Evolutionary conservation across 2,797 vertebrate species (phyloP).

Genomic region (Vespertilio murinus): DNA sequence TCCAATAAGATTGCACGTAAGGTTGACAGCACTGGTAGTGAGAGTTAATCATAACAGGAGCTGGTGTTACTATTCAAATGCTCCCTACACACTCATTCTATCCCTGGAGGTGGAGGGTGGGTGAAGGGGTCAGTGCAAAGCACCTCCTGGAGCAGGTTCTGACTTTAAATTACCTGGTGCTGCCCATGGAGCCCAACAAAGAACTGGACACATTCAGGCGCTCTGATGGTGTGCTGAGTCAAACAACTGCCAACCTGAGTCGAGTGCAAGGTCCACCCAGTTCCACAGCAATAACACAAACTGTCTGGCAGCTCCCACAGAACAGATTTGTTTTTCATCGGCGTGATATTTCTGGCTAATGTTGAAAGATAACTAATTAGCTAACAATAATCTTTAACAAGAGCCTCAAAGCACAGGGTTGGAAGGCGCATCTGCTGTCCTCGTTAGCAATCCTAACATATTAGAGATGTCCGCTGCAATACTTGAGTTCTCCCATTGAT

Average conservation of each 20-base stretch:
- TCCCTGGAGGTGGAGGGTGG: neutral
- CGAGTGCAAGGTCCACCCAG: neutral
- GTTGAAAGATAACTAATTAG: neutral
- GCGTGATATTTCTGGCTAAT: neutral
- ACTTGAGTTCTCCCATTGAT: neutral
- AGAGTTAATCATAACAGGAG: neutral
- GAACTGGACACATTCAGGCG: neutral
- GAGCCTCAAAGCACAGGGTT: neutral
- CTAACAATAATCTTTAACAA: neutral
- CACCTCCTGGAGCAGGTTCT: neutral
- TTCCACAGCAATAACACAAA: neutral
- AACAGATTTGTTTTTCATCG: slow-evolving; percentile 7
- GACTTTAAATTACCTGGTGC: neutral
- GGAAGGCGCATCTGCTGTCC: neutral
- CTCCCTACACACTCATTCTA: neutral
- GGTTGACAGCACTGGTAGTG: neutral
- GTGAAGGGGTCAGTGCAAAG: neutral
- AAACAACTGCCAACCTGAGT: neutral
- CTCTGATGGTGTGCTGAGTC: neutral
- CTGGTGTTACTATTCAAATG: neutral
- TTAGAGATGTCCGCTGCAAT: neutral
- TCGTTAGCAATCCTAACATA: neutral
- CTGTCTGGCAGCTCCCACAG: neutral
- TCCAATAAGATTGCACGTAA: neutral
- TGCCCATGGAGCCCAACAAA: neutral